phyloP scores from a whole-genome alignment of 2,113 vertebrate species.

The Brachypodius melanocephalos region DNA sequence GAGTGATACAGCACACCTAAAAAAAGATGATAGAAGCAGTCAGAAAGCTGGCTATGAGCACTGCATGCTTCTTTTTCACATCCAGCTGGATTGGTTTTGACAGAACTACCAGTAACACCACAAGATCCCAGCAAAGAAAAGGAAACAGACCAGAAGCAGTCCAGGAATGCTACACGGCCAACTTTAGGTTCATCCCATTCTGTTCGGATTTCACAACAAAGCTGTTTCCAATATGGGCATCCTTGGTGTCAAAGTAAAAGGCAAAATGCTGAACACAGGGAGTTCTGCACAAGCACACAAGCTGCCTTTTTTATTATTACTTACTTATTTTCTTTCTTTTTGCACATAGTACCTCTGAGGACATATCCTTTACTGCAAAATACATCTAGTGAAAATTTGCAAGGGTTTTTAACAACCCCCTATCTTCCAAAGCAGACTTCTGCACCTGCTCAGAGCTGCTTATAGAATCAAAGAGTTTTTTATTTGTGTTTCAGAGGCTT shows the following conservation, averaged over 20 bases:
- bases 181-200: neutral
- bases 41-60: neutral
- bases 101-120: neutral
- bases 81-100: neutral
- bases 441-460: neutral
- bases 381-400: neutral
- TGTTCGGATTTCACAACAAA: neutral
- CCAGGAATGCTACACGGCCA: neutral
- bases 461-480: neutral
- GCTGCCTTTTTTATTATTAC: neutral
- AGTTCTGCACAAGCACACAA: neutral
- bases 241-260: neutral
- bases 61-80: neutral
- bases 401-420: neutral
- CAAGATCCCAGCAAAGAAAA: neutral
- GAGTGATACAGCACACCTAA: neutral
- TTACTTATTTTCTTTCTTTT: neutral
- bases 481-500: neutral
- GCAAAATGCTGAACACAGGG: neutral
- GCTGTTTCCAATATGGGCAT: accelerated
- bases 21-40: neutral
- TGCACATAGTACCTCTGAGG: neutral
- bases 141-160: neutral
- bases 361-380: neutral
- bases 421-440: neutral